Evolutionary conservation across 2,888 invertebrate species (phyloP).

Genomic region (Cheilosia soror): DNA sequence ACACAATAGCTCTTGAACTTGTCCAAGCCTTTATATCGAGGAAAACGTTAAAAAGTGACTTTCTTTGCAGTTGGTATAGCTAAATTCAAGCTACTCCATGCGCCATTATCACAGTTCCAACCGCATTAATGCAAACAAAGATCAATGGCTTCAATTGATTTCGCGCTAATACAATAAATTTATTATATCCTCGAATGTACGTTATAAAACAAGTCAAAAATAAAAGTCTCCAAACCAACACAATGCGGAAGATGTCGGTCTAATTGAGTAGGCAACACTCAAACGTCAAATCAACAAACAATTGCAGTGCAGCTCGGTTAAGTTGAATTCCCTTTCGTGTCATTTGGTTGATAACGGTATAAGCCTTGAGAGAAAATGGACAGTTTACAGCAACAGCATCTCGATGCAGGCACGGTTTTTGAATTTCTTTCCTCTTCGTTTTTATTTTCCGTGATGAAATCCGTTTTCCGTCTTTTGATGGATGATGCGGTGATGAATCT

Average conservation of each 20-base stretch:
- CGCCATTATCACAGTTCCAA: slow-evolving; percentile 9
- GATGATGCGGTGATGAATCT: slow-evolving; percentile 16
- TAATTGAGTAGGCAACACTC: slow-evolving; percentile 53
- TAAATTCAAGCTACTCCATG: background rate
- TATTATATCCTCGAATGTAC: slow-evolving; percentile 21
- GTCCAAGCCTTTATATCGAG: slow-evolving; percentile 9
- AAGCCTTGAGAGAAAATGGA: slow-evolving; percentile 38
- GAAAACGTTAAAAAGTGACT: slow-evolving; percentile 12
- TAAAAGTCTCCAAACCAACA: slow-evolving; percentile 16
- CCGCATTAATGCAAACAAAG: slow-evolving; percentile 28
- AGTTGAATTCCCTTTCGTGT: slow-evolving; percentile 43
- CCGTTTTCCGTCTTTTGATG: slow-evolving; percentile 51
- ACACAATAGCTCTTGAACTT: slow-evolving; percentile 40
- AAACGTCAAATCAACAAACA: slow-evolving; percentile 48
- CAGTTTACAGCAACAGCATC: slow-evolving; percentile 5
- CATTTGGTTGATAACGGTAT: slow-evolving; percentile 20
- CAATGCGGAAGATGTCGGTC: slow-evolving; percentile 63
- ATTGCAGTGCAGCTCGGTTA: slow-evolving; percentile 31
- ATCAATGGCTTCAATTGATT: slow-evolving; percentile 43
- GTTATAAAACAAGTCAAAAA: background rate
- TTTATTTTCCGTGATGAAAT: slow-evolving; percentile 44
- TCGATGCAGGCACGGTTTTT: slow-evolving; percentile 40
- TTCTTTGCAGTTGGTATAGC: slow-evolving; percentile 36
- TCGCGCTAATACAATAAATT: background rate
- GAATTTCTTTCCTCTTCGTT: slow-evolving; percentile 16